phyloP scores from a whole-genome alignment of 2,888 invertebrate genomes.

The Heliconius cydno region DNA sequence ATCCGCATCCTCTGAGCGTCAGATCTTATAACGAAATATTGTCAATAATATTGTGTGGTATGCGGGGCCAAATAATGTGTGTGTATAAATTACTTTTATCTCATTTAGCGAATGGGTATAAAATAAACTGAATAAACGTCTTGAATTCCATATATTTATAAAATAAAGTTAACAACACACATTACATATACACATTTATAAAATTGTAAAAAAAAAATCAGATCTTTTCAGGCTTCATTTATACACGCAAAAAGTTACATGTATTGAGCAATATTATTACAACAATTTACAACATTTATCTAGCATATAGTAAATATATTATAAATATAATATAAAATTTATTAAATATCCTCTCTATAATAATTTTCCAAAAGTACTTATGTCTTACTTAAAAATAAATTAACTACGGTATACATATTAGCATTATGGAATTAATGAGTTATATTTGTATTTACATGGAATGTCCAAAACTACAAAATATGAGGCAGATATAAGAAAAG shows the following conservation, averaged over 20 bases:
- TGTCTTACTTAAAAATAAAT: slow-evolving; percentile 13
- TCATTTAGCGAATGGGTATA: neutral
- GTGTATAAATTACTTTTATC: neutral
- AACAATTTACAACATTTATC: neutral
- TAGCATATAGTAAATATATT: neutral
- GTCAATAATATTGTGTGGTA: no score
- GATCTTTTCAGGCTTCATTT: neutral
- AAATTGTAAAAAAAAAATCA: slow-evolving; percentile 8
- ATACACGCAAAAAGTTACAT: neutral
- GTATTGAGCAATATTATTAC: slow-evolving; percentile 6
- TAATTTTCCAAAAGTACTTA: neutral
- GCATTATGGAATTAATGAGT: neutral
- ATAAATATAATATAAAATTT: neutral
- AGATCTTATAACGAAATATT: no score
- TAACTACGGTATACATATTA: neutral
- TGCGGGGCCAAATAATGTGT: no score
- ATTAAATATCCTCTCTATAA: neutral
- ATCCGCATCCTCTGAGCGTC: no score
- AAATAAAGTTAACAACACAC: slow-evolving; percentile 11
- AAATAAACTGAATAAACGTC: neutral
- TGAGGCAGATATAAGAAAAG: no score
- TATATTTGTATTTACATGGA: slow-evolving; percentile 13
- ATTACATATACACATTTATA: slow-evolving; percentile 16
- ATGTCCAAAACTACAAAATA: neutral
- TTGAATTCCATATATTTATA: slow-evolving; percentile 5